Evolutionary conservation across 2,797 vertebrate species (phyloP).

Genomic region (Caiman crocodilus): DNA sequence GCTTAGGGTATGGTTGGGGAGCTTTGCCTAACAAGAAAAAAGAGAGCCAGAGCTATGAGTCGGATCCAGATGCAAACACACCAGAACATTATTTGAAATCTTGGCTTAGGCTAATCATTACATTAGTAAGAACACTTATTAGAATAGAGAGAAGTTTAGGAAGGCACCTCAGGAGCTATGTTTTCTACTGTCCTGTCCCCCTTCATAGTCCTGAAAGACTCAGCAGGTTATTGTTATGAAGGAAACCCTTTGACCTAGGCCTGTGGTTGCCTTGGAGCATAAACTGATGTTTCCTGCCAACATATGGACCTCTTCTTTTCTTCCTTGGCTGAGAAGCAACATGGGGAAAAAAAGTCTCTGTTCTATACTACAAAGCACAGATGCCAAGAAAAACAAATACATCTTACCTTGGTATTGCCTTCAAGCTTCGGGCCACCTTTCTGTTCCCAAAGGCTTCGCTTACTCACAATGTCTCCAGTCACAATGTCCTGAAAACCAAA

Average conservation of each 20-base stretch:
- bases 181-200: too few relatives aligned
- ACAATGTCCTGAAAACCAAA: constrained; percentile 87
- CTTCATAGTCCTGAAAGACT: too few relatives aligned
- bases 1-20: background rate
- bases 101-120: background rate
- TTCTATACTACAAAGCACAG: background rate
- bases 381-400: background rate
- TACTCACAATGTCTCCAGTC: constrained; percentile 92
- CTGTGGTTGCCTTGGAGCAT: fast-evolving
- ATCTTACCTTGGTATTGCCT: constrained; percentile 71
- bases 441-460: constrained; percentile 94
- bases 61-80: background rate
- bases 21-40: background rate
- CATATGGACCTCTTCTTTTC: background rate
- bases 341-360: too few relatives aligned
- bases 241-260: background rate
- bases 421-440: constrained; percentile 79
- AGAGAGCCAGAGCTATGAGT: background rate
- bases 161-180: too few relatives aligned
- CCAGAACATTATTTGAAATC: background rate
- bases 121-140: background rate
- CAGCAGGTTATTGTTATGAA: background rate
- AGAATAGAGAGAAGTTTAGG: background rate
- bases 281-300: background rate
- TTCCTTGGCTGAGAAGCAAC: too few relatives aligned